Base-by-base conservation (phyloP, 1,140 invertebrate species). In the Bombus soroeensis region DNA sequence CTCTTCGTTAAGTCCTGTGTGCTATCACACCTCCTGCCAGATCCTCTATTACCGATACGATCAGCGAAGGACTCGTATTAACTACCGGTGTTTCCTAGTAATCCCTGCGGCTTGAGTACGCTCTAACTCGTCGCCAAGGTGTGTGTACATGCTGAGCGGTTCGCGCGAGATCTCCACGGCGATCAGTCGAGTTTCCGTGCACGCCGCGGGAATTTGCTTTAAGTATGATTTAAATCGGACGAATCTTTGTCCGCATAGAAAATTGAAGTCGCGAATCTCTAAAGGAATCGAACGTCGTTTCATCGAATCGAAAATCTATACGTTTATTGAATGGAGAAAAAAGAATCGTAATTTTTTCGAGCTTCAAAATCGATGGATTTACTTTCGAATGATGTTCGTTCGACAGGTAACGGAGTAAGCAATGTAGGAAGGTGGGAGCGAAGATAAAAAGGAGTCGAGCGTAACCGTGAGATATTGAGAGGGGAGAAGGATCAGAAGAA, bases 41-140 rank as follows among this genome's bases (percentile, higher is more conserved):
- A 85, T 77, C 79, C 85, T 77, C 82, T 81, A 75, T 89, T 89
- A 90, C 78, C 89, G 86, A 85, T 87, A 89, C 89, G 66, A 90
- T 90, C 86, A 79, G 57, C 68, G 32, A 28, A 47, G 47, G 73
- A 84, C 77, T 77, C 86, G 86, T 81, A 86, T 89, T 90, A 80
- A 90, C 87, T 81, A 81, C 86, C 86, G 86, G 81, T 86, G 86
- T 87, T 83, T 90, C 76, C 83, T 79, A 68, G 86, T 80, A 84
- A 90, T 90, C 87, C 83, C 68, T 18, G 66, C 62, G 41, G 75
- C 37, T 22, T 62, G 72, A 41, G 41, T 62, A 72, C 77, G 28
- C 66, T 59, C 47, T 34, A 59, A 71, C 64, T 43, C 47, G n/a
- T 15, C 62, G 32, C 34, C 4, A 22, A n/a, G 43, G n/a, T 68